phyloP scores from a whole-genome alignment of 2,113 vertebrate species.

The Galbula dea region DNA sequence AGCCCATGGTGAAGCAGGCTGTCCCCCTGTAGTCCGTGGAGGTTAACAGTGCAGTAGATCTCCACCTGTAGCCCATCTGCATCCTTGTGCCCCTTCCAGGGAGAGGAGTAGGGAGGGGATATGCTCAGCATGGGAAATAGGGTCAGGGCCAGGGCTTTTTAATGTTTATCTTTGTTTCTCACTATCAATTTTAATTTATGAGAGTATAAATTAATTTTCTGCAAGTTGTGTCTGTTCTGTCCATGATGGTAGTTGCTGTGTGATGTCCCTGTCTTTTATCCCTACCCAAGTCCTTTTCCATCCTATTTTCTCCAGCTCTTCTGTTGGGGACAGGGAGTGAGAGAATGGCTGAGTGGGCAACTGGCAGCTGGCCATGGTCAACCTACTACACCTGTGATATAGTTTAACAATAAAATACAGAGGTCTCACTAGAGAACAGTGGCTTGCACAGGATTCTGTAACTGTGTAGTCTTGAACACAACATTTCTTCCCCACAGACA shows the following conservation, averaged over 20 bases:
- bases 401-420: neutral
- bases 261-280: too few relatives aligned
- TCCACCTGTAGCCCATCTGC: too few relatives aligned
- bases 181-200: too few relatives aligned
- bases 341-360: neutral
- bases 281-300: neutral
- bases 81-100: too few relatives aligned
- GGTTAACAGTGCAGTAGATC: too few relatives aligned
- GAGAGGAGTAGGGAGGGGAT: too few relatives aligned
- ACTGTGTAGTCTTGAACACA: neutral
- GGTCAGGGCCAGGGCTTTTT: too few relatives aligned
- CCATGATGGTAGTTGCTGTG: too few relatives aligned
- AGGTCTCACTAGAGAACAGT: neutral
- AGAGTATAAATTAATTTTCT: too few relatives aligned
- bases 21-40: neutral
- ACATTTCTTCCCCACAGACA: neutral
- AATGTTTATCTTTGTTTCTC: too few relatives aligned
- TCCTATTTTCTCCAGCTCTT: neutral
- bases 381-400: neutral
- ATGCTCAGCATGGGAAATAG: too few relatives aligned
- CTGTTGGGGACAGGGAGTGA: neutral
- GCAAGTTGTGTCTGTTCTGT: too few relatives aligned
- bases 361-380: neutral
- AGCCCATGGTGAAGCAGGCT: neutral
- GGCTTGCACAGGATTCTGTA: neutral